Percentiles rank a stretch among this genome's conserved stretches.
These are phyloP conservation scores for Asobara japonica DNA, from an alignment of 1,140 invertebrate species.

Conservation along the genomic window DNA sequence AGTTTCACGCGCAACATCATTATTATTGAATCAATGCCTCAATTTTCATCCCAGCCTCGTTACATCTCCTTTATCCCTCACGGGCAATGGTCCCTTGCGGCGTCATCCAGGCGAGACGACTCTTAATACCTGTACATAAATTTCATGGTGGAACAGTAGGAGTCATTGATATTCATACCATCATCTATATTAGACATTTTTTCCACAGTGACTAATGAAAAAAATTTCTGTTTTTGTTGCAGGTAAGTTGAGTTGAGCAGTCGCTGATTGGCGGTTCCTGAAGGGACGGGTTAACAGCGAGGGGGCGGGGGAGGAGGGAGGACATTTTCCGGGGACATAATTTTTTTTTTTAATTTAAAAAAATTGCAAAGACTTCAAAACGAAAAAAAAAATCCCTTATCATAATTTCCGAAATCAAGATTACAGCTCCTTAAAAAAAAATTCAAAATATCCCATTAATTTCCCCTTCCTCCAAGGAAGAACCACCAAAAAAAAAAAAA, in stretches of 20 bases:
- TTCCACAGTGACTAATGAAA: neutral
- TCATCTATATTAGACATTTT: neutral
- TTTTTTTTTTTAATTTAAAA: too few species aligned
- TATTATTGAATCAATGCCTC: slow-evolving; percentile 40
- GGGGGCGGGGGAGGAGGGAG: neutral
- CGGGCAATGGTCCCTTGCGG: neutral
- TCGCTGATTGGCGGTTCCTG: too few species aligned
- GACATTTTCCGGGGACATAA: too few species aligned
- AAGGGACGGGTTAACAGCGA: too few species aligned
- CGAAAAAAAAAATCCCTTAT: too few species aligned
- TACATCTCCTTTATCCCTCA: slow-evolving; percentile 5
- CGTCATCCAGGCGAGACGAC: slow-evolving; percentile 5
- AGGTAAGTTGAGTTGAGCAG: slow-evolving; percentile 5
- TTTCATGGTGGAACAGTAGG: neutral
- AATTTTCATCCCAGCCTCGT: slow-evolving; percentile 25
- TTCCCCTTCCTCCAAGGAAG: too few species aligned
- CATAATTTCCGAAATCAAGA: too few species aligned
- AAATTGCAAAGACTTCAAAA: too few species aligned
- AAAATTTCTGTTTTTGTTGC: neutral
- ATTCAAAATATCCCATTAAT: too few species aligned
- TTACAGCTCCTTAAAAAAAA: too few species aligned
- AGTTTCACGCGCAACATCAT: slow-evolving; percentile 31
- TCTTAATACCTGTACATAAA: neutral
- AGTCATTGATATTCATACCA: slow-evolving; percentile 11
- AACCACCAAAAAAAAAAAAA: too few species aligned